Percentiles rank a stretch among this genome's conserved stretches.
Conservation (phyloP, 2,113 vertebrate species). For the Forbesichthys papilliferus region DNA sequence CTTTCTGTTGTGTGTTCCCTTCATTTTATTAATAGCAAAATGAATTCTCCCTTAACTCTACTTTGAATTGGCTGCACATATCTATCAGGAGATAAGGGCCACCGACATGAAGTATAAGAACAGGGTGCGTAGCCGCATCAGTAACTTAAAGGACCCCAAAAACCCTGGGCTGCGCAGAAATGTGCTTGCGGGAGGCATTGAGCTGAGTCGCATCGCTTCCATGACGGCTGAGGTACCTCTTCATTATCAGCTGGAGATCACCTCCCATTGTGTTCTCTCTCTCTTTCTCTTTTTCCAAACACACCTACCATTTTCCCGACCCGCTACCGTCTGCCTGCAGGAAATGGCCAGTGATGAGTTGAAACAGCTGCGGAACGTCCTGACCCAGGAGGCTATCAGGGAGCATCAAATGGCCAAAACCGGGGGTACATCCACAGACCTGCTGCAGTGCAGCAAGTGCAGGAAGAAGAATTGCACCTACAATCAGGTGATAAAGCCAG, state of each 20-base stretch:
- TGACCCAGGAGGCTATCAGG: constrained; percentile 96
- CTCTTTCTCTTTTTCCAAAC: background rate
- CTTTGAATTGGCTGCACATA: constrained; percentile 75
- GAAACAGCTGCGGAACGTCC: constrained; percentile 86
- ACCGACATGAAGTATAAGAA: constrained; percentile 98
- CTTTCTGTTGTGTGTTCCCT: background rate
- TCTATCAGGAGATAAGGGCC: constrained; percentile 91
- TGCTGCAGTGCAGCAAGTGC: constrained; percentile 95
- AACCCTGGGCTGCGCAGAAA: constrained; percentile 89
- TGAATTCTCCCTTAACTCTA: constrained; percentile 60
- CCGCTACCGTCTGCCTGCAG: constrained; percentile 59
- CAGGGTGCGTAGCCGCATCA: constrained; percentile 93
- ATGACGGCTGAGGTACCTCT: constrained; percentile 90
- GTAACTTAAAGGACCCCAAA: constrained; percentile 97
- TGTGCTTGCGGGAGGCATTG: constrained; percentile 85
- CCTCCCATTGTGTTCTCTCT: background rate
- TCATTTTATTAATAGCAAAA: background rate
- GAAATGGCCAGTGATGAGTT: constrained; percentile 98
- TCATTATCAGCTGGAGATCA: background rate
- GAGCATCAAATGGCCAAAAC: constrained; percentile 99
- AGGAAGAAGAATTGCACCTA: constrained; percentile 97
- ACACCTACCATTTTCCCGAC: background rate
- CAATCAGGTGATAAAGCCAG: constrained; percentile 61
- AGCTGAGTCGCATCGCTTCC: constrained; percentile 82
- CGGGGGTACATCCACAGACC: constrained; percentile 87